Evolutionary conservation across 2,797 vertebrate species (phyloP), one percentile per base, ranked within the genome.

Genomic region (Notolabrus celidotus): DNA sequence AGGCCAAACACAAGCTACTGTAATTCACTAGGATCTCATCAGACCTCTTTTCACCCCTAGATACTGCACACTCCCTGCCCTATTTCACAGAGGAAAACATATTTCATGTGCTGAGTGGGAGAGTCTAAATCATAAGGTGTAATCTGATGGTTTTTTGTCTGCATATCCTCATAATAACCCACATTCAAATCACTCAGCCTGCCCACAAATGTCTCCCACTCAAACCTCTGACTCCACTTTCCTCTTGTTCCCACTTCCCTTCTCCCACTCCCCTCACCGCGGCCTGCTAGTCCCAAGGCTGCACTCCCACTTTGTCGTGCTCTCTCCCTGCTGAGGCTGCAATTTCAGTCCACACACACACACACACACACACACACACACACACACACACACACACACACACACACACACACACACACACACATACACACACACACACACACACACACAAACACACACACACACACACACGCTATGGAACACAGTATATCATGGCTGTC

Each of bases 201-300:
- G 51, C 71, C 77, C 77, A 83, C 74, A 58, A 23, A 53, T 10
- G 1, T 82, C 79, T 86, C 85, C 82, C 85, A 86, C 89, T 89
- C 73, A 88, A 83, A 82, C 79, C 76, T 87, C 82, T 85, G 72
- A 79, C 75, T 84, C 59, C 71, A 81, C 74, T 86, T 80, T 79
- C 82, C 53, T 74, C 41, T 52, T 45, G 46, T 63, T 81, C 74
- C 84, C 74, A 81, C 80, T 80, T 86, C 84, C 77, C 77, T 41
- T 70, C 65, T 53, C 10, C 23, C 23, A 62, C 59, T 62, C 41
- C 23, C 53, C 51, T 47, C 46, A 33, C 76, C 9, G 11, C 68
- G 80, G 68, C 56, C 39, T 65, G 62, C 70, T 43, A 53, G 53
- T 67, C 53, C 55, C 76, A 55, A 41, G 76, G 73, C 25, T 68